These are phyloP conservation scores for Oceanites oceanicus DNA, from an alignment of 2,113 vertebrate species.

Conservation along the genomic window DNA sequence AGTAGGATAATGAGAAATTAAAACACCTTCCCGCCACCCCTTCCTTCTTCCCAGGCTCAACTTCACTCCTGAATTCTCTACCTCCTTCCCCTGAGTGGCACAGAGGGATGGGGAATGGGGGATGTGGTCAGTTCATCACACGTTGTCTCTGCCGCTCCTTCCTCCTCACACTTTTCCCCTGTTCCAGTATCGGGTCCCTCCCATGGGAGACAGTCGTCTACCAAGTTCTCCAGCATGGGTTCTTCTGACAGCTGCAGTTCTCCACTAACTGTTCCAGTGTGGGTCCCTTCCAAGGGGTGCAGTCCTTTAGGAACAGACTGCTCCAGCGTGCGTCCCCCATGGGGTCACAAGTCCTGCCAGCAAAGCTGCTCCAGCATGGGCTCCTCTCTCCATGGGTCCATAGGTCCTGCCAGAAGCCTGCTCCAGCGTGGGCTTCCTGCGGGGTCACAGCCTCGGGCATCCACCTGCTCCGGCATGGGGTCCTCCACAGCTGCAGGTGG, in stretches of 20 bases:
- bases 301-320: neutral
- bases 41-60: neutral
- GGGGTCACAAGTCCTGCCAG: neutral
- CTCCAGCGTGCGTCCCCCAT: accelerated
- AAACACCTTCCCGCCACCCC: neutral
- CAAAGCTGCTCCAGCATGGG: accelerated
- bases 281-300: neutral
- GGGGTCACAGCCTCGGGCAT: neutral
- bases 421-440: accelerated
- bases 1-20: neutral
- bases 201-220: neutral
- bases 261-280: accelerated
- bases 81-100: neutral
- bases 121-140: neutral
- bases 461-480: accelerated
- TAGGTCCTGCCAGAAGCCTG: neutral
- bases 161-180: neutral
- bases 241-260: neutral
- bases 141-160: neutral
- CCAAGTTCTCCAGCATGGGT: accelerated
- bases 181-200: neutral
- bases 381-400: no score
- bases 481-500: neutral
- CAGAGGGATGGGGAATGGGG: neutral
- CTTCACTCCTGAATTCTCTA: neutral